A percentile compares a stretch with the other conserved stretches of the same genome.
Conservation (phyloP, 2,113 vertebrate genomes). For the Saguinus imperator region DNA sequence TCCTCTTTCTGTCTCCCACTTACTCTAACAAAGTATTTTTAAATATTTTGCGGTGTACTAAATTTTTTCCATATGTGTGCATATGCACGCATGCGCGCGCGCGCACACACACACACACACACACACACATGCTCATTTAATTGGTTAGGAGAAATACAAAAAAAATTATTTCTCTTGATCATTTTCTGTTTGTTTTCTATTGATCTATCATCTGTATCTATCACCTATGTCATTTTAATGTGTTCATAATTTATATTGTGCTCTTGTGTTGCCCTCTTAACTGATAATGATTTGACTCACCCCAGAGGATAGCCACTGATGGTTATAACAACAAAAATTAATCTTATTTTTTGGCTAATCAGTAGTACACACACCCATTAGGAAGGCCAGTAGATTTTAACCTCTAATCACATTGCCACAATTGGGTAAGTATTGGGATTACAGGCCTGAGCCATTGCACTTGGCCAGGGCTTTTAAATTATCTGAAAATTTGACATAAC, state of each 20-base stretch:
- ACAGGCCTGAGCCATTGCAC: too few species aligned
- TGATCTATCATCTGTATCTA: too few species aligned
- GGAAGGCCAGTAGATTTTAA: not conserved
- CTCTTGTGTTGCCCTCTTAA: not conserved
- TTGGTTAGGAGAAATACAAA: not conserved
- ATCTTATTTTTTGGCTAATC: not conserved
- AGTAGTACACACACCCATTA: too few species aligned
- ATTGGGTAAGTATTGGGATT: not conserved
- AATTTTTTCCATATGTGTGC: not conserved
- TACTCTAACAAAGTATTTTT: not conserved
- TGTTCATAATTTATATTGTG: not conserved
- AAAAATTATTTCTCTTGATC: not conserved
- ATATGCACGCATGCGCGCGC: too few species aligned
- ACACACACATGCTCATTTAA: not conserved
- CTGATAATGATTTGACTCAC: not conserved
- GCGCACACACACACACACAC: too few species aligned
- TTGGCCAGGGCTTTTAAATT: not conserved
- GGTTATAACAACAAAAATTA: not conserved
- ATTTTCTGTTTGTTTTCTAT: not conserved
- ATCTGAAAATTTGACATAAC: not conserved
- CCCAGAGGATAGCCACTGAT: not conserved
- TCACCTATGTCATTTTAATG: not conserved
- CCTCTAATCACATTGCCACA: not conserved
- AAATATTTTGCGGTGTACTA: not conserved
- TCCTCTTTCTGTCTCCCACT: not conserved